phyloP scores from a whole-genome alignment of 2,797 vertebrate species.

The Rhinatrema bivittatum region DNA sequence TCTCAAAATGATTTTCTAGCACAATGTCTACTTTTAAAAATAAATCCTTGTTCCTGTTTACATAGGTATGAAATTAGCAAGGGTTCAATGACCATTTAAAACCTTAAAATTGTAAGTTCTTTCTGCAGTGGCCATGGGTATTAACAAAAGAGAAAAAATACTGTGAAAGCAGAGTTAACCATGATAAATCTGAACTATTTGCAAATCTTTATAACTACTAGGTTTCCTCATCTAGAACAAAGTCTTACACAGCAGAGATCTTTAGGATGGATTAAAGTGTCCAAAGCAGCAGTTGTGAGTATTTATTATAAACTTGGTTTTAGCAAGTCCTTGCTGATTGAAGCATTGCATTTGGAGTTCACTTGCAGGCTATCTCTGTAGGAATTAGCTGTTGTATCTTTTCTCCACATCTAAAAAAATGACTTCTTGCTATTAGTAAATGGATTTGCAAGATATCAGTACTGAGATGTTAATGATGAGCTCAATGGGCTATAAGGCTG shows the following conservation, averaged over 20 bases:
- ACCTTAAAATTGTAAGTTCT: slow-evolving; percentile 14
- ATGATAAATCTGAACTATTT: slow-evolving; percentile 55
- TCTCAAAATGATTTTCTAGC: too few relatives aligned
- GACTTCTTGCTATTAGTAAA: too few relatives aligned
- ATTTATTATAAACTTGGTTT: slow-evolving; percentile 53
- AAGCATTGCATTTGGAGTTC: slow-evolving; percentile 43
- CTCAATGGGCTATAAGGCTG: too few relatives aligned
- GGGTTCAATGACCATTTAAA: slow-evolving; percentile 17
- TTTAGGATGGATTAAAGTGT: slow-evolving; percentile 59
- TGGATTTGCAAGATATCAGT: too few relatives aligned
- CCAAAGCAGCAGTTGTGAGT: slow-evolving; percentile 58
- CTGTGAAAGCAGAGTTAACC: slow-evolving; percentile 37
- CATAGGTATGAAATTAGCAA: too few relatives aligned
- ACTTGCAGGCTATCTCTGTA: slow-evolving; percentile 27
- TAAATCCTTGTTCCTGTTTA: too few relatives aligned
- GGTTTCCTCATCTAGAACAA: slow-evolving; percentile 55
- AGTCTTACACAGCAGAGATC: slow-evolving; percentile 59
- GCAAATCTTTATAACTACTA: slow-evolving; percentile 46
- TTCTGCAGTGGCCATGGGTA: slow-evolving; percentile 3
- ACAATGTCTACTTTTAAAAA: too few relatives aligned
- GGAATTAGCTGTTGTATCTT: slow-evolving; percentile 25
- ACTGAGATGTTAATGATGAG: too few relatives aligned
- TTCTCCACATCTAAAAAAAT: slow-evolving; percentile 33
- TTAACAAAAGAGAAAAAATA: slow-evolving; percentile 24
- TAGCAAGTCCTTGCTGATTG: slow-evolving; percentile 51